Conservation (phyloP, 2,113 vertebrate genomes). For the Callospermophilus lateralis region DNA sequence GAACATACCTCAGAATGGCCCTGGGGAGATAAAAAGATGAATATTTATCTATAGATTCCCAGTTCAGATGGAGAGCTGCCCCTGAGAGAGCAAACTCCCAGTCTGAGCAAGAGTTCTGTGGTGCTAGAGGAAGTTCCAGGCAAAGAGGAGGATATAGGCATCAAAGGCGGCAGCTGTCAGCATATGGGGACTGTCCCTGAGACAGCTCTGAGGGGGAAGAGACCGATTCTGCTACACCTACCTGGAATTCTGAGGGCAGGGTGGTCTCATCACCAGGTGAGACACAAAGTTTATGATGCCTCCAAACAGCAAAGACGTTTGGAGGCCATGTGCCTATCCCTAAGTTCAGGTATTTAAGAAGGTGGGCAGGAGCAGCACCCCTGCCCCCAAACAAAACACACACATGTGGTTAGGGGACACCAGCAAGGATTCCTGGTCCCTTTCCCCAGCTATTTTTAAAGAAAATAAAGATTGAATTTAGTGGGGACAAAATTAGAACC, state of each 20-base stretch:
- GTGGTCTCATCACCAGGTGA: neutral
- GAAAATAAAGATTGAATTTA: neutral
- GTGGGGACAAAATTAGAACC: neutral
- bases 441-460: neutral
- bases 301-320: neutral
- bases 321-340: neutral
- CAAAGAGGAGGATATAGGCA: neutral
- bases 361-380: too few relatives aligned
- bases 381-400: neutral
- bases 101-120: neutral
- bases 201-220: neutral
- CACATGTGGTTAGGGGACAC: neutral
- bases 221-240: neutral
- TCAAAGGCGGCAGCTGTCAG: neutral
- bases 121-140: too few relatives aligned
- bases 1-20: neutral
- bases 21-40: neutral
- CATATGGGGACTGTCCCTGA: rapidly evolving
- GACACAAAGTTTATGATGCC: neutral
- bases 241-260: neutral
- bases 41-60: neutral
- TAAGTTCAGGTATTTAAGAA: neutral
- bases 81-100: neutral
- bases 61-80: neutral
- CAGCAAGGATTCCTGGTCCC: neutral